Evolutionary conservation across 2,888 invertebrate species (phyloP).

Genomic region (Amphipyra tragopoginis): DNA sequence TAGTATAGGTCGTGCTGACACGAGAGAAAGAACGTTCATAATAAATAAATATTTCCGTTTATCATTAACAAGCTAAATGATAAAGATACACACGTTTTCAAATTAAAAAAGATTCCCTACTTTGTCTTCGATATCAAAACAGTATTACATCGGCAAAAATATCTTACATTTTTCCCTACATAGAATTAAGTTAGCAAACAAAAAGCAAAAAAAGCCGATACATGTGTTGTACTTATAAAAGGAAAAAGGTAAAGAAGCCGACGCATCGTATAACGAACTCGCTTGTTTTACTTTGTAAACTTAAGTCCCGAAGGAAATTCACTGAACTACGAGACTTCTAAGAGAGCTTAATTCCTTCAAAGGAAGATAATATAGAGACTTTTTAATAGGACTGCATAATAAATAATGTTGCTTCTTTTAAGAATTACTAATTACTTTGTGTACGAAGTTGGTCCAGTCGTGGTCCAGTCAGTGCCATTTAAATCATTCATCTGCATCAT

Average conservation of each 20-base stretch:
- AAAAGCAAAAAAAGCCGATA: not conserved
- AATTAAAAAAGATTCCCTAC: no score
- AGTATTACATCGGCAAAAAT: no score
- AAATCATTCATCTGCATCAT: no score
- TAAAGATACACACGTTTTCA: no score
- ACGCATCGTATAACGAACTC: slow-evolving; percentile 6
- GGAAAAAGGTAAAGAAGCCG: not conserved
- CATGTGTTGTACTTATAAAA: slow-evolving; percentile 9
- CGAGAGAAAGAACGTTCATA: no score
- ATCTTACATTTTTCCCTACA: not conserved
- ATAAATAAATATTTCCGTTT: no score
- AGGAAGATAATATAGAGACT: slow-evolving; percentile 15
- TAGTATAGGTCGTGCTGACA: no score
- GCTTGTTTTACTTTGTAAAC: slow-evolving; percentile 29
- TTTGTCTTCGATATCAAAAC: no score
- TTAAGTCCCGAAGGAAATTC: slow-evolving; percentile 41
- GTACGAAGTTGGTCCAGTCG: no score
- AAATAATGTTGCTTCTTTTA: not conserved
- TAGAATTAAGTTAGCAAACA: not conserved
- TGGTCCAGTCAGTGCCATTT: no score
- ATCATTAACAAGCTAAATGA: no score
- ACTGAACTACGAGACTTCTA: slow-evolving; percentile 13
- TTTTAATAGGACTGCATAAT: slow-evolving; percentile 6
- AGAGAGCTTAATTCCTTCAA: slow-evolving; percentile 16
- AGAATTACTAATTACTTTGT: no score